phyloP scores from a whole-genome alignment of 2,113 vertebrate species.

The Paracanthobrama guichenoti region DNA sequence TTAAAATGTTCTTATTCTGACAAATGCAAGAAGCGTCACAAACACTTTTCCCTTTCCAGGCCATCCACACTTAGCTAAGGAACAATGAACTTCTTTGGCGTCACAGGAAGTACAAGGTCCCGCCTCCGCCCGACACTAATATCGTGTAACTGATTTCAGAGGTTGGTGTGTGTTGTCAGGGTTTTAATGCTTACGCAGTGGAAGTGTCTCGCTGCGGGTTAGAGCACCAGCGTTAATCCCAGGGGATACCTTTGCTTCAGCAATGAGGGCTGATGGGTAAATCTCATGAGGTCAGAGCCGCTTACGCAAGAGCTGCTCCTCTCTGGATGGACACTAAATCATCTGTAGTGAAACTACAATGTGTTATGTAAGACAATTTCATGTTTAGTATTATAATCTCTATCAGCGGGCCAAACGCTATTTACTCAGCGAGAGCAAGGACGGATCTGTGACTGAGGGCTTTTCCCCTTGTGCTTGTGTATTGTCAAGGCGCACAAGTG shows the following conservation, averaged over 20 bases:
- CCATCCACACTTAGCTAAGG: neutral
- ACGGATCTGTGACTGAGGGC: constrained; percentile 64
- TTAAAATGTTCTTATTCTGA: neutral
- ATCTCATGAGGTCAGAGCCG: constrained; percentile 64
- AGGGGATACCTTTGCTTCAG: constrained; percentile 47
- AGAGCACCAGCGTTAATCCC: constrained; percentile 50
- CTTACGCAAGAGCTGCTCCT: constrained; percentile 70
- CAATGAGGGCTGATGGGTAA: constrained; percentile 45
- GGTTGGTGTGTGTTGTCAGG: constrained; percentile 24
- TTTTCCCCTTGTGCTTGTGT: neutral
- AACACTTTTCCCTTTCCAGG: neutral
- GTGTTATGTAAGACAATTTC: constrained; percentile 76
- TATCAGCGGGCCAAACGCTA: constrained; percentile 44
- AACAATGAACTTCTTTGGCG: constrained; percentile 6
- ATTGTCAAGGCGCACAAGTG: neutral
- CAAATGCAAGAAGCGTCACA: neutral
- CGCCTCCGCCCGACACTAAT: neutral
- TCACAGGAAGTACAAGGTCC: constrained; percentile 19
- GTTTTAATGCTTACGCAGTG: constrained; percentile 2
- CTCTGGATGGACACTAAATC: constrained; percentile 55
- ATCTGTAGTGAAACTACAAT: constrained; percentile 60
- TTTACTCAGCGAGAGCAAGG: constrained; percentile 53
- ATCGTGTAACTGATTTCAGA: constrained; percentile 21
- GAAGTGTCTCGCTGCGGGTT: constrained; percentile 11
- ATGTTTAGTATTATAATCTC: constrained; percentile 72